Conservation (phyloP, 2,113 vertebrate genomes). For the Bufo gargarizans region DNA sequence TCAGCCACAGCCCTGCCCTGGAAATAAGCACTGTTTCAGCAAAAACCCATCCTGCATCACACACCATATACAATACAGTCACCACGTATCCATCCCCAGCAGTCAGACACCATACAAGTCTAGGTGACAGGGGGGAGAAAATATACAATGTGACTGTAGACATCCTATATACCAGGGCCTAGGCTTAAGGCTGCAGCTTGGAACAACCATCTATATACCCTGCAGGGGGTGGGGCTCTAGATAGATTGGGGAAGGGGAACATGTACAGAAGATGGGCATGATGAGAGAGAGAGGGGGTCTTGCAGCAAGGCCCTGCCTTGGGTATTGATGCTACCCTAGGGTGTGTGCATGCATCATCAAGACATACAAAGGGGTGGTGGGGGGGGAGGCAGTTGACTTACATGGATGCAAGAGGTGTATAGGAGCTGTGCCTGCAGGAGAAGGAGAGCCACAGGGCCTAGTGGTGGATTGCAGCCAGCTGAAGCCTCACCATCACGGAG, state of each 20-base stretch:
- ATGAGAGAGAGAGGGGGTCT: background rate
- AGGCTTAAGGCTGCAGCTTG: background rate
- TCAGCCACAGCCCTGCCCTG: constrained; percentile 47
- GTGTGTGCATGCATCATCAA: constrained; percentile 28
- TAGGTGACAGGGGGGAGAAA: background rate
- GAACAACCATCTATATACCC: background rate
- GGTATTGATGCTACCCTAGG: constrained; percentile 21
- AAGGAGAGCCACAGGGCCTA: constrained; percentile 54
- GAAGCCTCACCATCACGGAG: constrained; percentile 59
- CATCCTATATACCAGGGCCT: constrained; percentile 10
- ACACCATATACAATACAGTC: background rate
- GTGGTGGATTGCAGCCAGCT: constrained; percentile 58
- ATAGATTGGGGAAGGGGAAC: background rate
- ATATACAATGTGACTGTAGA: constrained; percentile 9
- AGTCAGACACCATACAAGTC: background rate
- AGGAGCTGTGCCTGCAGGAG: constrained; percentile 52
- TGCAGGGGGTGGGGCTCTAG: constrained; percentile 25
- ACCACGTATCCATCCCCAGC: background rate
- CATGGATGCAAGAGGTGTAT: constrained; percentile 55
- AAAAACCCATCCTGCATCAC: constrained; percentile 19
- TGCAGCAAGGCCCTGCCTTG: constrained; percentile 6
- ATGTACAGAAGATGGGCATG: background rate
- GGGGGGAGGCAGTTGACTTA: constrained; percentile 38
- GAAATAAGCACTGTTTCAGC: constrained; percentile 17
- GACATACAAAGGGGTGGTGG: background rate